Evolutionary conservation across 2,113 vertebrate genomes (phyloP).

Genomic region (Scalopus aquaticus): DNA sequence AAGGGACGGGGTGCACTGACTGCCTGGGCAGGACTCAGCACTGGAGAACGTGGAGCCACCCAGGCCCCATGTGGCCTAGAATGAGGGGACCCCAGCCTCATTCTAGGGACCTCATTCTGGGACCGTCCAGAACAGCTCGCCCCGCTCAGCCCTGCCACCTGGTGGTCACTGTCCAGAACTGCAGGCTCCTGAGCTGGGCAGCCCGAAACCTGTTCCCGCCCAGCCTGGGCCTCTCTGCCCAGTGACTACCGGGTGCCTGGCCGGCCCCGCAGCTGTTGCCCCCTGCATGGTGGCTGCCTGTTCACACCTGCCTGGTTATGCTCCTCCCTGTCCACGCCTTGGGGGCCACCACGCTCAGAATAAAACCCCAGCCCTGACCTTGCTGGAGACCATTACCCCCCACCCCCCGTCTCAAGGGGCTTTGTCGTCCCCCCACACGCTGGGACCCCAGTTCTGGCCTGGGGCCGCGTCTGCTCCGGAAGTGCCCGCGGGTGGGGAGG

Average conservation of each 20-base stretch:
- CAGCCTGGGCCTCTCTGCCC: accelerated
- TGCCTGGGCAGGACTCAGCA: background rate
- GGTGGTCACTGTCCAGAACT: background rate
- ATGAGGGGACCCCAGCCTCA: no score
- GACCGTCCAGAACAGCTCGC: accelerated
- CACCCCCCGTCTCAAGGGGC: no score
- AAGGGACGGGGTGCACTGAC: no score
- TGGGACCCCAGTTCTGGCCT: background rate
- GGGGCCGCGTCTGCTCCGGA: background rate
- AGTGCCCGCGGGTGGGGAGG: background rate
- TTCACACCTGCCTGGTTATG: no score
- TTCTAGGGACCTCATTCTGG: no score
- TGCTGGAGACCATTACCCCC: background rate
- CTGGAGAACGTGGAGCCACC: background rate
- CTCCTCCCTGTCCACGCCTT: accelerated
- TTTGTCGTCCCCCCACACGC: background rate
- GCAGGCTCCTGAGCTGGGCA: background rate
- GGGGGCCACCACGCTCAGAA: accelerated
- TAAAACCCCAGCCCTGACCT: background rate
- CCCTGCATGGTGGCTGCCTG: accelerated
- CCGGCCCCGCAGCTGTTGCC: background rate
- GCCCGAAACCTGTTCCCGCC: background rate
- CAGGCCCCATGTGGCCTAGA: accelerated
- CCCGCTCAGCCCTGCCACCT: conserved; percentile 45
- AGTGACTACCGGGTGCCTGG: background rate